phyloP scores from a whole-genome alignment of 1,140 invertebrate species.

The Hyphantria cunea region DNA sequence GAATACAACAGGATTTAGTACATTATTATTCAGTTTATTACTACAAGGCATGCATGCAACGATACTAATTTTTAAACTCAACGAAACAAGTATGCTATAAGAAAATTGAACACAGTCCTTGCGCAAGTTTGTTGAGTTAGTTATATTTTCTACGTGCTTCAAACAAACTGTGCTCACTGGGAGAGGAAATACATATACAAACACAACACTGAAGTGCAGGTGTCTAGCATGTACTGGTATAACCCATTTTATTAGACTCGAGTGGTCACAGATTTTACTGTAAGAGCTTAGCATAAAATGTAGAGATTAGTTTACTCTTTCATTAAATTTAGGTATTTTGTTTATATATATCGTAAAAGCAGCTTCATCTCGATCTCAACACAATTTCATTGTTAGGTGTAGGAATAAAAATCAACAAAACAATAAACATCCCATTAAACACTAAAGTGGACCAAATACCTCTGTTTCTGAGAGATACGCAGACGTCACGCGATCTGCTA shows the following conservation, averaged over 20 bases:
- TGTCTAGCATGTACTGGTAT: constrained; percentile 6
- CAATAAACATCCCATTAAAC: not conserved
- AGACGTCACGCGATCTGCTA: constrained; percentile 57
- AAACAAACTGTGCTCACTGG: constrained; percentile 20
- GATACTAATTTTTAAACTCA: constrained; percentile 1
- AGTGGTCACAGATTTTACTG: constrained; percentile 23
- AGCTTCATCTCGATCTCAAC: too few relatives aligned
- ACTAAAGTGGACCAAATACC: constrained; percentile 68
- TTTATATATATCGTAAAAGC: too few relatives aligned
- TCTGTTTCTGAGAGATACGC: constrained; percentile 41
- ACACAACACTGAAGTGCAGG: not conserved
- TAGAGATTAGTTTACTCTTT: constrained; percentile 9
- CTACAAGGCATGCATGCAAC: too few relatives aligned
- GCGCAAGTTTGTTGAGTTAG: constrained; percentile 28
- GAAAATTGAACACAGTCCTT: constrained; percentile 35
- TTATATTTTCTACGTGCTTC: constrained; percentile 36
- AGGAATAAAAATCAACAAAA: too few relatives aligned
- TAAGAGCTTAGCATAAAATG: constrained; percentile 27
- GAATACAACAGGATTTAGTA: not conserved
- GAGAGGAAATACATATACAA: constrained; percentile 8
- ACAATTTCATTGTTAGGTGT: too few relatives aligned
- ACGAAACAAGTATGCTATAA: constrained; percentile 17
- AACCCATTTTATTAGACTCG: constrained; percentile 21
- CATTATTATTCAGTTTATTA: too few relatives aligned
- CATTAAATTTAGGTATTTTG: constrained; percentile 23